These are phyloP conservation scores for Temnopleurus reevesii DNA, from an alignment of 53 echinoderm and acorn worm species.

Conservation along the genomic window DNA sequence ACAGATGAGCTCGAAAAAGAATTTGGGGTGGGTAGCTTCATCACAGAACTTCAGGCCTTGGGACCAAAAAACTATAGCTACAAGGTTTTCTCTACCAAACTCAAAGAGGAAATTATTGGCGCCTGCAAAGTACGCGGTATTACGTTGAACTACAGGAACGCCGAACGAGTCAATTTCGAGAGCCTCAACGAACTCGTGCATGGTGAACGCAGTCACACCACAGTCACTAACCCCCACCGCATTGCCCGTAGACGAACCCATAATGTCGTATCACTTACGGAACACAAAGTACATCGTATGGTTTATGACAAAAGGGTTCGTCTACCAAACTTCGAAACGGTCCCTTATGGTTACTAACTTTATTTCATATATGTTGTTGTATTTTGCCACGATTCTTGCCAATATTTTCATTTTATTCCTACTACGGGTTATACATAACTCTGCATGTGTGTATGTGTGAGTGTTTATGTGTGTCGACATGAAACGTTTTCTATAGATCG, in stretches of 20 bases:
- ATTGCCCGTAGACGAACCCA: background rate
- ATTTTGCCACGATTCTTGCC: too few species aligned
- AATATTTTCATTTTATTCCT: too few species aligned
- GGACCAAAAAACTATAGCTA: slow-evolving; percentile 63
- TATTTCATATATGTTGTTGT: too few species aligned
- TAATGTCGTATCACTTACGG: background rate
- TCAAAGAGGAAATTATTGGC: too few species aligned
- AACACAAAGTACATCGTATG: background rate
- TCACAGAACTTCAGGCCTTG: background rate
- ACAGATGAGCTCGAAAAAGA: too few species aligned
- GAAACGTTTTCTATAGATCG: too few species aligned
- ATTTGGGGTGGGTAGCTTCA: slow-evolving; percentile 48
- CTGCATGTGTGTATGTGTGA: too few species aligned
- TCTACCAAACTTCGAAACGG: background rate
- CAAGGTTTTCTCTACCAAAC: too few species aligned
- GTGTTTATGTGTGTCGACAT: too few species aligned
- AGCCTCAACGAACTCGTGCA: too few species aligned
- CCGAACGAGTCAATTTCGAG: background rate
- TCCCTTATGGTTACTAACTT: background rate
- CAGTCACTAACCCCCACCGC: background rate
- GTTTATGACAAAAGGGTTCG: background rate
- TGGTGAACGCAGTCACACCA: background rate
- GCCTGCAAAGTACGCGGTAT: background rate
- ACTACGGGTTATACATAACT: too few species aligned
- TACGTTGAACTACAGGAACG: background rate